Conservation (phyloP, 1,140 invertebrate species). For the Fopius arisanus region DNA sequence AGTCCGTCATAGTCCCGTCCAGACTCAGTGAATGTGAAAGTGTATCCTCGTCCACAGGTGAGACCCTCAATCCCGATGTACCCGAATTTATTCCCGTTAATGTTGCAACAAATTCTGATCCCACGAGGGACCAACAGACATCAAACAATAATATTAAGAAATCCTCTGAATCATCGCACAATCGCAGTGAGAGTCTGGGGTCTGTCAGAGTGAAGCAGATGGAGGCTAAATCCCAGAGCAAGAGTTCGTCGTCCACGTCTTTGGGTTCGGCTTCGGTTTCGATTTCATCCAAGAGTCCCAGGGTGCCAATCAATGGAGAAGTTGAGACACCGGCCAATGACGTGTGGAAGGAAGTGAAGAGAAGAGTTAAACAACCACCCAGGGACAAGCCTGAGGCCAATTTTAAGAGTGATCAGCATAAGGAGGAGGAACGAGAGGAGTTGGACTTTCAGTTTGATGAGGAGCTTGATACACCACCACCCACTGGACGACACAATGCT, state of each 20-base stretch:
- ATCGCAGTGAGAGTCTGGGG: too few species aligned
- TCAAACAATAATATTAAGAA: neutral
- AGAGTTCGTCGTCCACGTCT: too few species aligned
- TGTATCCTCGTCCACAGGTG: constrained; percentile 50
- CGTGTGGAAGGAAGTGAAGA: constrained; percentile 59
- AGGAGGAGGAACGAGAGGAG: constrained; percentile 78
- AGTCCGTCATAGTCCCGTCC: constrained; percentile 33
- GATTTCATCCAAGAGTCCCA: neutral
- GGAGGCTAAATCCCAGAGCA: too few species aligned
- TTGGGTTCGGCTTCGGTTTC: neutral
- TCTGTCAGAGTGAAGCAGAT: too few species aligned
- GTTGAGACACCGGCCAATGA: constrained; percentile 28
- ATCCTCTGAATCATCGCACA: neutral
- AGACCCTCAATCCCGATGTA: constrained; percentile 83
- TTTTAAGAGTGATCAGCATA: constrained; percentile 58
- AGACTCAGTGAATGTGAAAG: constrained; percentile 48
- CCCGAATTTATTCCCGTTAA: constrained; percentile 80
- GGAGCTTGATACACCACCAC: constrained; percentile 80
- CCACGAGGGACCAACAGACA: constrained; percentile 13
- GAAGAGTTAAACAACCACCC: constrained; percentile 60
- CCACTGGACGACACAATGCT: constrained; percentile 80
- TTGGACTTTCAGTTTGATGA: constrained; percentile 97
- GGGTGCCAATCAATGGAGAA: constrained; percentile 31
- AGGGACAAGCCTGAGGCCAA: constrained; percentile 57
- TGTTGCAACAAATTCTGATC: neutral